These are phyloP conservation scores for Euproctis similis DNA, from an alignment of 2,888 invertebrate genomes.

Conservation along the genomic window DNA sequence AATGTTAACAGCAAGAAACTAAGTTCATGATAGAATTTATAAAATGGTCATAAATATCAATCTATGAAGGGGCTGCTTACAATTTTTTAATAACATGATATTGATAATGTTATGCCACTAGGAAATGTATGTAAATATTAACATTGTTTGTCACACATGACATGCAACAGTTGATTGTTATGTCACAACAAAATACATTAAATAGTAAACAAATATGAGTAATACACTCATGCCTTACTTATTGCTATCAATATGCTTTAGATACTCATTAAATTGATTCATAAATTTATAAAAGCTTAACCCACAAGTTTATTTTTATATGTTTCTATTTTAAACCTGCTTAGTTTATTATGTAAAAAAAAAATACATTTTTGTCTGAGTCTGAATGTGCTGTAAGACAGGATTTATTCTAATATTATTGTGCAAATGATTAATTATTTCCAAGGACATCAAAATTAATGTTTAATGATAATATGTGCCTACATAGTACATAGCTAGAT, in stretches of 20 bases:
- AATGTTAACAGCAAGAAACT: no score
- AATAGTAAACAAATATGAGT: conserved; percentile 63
- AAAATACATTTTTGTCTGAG: no score
- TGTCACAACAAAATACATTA: conserved; percentile 54
- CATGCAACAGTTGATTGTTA: conserved; percentile 52
- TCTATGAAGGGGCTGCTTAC: no score
- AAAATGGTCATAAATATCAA: no score
- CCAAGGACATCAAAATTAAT: conserved; percentile 25
- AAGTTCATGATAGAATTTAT: no score
- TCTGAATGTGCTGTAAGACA: no score
- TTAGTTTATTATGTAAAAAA: no score
- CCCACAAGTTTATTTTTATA: no score
- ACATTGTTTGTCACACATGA: conserved; percentile 34
- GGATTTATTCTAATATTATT: conserved; percentile 13
- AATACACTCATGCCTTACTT: conserved; percentile 37
- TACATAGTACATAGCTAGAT: conserved; percentile 21
- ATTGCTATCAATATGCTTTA: no score
- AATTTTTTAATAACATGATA: neutral
- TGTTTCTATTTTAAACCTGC: no score
- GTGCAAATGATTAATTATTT: conserved; percentile 25
- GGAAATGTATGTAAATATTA: conserved; percentile 48
- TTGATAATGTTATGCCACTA: conserved; percentile 34
- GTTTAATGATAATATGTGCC: conserved; percentile 23
- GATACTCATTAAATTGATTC: no score
- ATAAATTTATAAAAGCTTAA: no score